These are phyloP conservation scores for Morpho deidamia DNA, from an alignment of 2,888 invertebrate genomes.

Conservation along the genomic window DNA sequence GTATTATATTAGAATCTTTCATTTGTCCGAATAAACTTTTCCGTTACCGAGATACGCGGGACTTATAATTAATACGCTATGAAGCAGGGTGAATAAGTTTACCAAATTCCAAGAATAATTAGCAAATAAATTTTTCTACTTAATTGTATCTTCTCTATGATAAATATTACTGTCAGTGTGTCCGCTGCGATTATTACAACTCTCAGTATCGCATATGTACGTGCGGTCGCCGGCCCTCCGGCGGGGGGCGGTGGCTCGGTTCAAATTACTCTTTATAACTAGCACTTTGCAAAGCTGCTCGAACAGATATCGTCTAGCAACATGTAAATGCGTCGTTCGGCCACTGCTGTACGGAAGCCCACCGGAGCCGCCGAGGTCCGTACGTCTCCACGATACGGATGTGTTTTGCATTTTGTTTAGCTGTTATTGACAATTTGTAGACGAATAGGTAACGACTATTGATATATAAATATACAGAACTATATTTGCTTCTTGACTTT, in stretches of 20 bases:
- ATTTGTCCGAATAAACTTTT: not conserved
- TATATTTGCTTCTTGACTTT: conserved; percentile 56
- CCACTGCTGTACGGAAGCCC: too few relatives aligned
- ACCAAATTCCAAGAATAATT: conserved; percentile 2
- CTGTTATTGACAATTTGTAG: conserved; percentile 33
- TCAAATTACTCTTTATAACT: too few relatives aligned
- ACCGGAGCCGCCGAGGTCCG: too few relatives aligned
- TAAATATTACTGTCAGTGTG: too few relatives aligned
- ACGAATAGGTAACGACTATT: conserved; percentile 52
- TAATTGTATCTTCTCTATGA: not conserved
- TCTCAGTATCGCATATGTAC: too few relatives aligned
- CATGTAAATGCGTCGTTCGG: too few relatives aligned
- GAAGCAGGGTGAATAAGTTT: not conserved
- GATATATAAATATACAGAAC: conserved; percentile 61
- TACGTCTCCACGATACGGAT: not conserved
- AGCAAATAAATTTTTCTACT: not conserved
- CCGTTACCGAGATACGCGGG: not conserved
- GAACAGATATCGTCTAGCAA: too few relatives aligned
- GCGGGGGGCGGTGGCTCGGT: too few relatives aligned
- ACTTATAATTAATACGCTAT: not conserved
- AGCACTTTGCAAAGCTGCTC: too few relatives aligned
- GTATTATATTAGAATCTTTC: not conserved
- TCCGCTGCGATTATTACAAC: too few relatives aligned
- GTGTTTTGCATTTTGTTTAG: conserved; percentile 24
- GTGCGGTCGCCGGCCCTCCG: too few relatives aligned